phyloP scores from a whole-genome alignment of 2,113 vertebrate species.

The Chroicocephalus ridibundus region DNA sequence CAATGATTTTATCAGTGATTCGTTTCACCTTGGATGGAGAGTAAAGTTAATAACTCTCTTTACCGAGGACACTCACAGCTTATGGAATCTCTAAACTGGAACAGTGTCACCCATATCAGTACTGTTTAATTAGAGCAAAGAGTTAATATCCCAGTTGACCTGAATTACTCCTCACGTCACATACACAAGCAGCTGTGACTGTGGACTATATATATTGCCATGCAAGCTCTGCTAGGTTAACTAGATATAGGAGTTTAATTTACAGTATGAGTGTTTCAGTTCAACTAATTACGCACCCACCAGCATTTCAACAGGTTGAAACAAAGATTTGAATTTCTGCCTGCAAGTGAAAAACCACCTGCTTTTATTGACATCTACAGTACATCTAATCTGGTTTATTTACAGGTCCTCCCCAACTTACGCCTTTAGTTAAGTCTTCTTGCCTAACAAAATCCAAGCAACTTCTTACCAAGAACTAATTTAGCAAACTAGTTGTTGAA shows the following conservation, averaged over 20 bases:
- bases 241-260: fast-evolving
- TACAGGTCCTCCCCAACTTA: not conserved
- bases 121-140: not conserved
- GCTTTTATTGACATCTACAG: not conserved
- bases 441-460: not conserved
- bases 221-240: not conserved
- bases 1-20: fast-evolving
- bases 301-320: not conserved
- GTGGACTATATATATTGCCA: fast-evolving
- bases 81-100: not conserved
- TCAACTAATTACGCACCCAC: not conserved
- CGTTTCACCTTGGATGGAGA: not conserved
- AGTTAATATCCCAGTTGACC: not conserved
- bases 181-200: not conserved
- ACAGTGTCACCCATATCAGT: not conserved
- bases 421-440: fast-evolving
- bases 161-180: not conserved
- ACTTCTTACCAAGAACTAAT: not conserved
- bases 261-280: not conserved
- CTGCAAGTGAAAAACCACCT: not conserved
- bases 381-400: not conserved
- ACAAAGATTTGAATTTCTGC: not conserved
- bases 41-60: not conserved
- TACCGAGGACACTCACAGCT: not conserved
- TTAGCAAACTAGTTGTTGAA: not conserved